Percentiles rank a stretch among this genome's conserved stretches.
Evolutionary conservation across 53 echinoderm and acorn worm species (phyloP).

Genomic region (Mesocentrotus franciscanus): DNA sequence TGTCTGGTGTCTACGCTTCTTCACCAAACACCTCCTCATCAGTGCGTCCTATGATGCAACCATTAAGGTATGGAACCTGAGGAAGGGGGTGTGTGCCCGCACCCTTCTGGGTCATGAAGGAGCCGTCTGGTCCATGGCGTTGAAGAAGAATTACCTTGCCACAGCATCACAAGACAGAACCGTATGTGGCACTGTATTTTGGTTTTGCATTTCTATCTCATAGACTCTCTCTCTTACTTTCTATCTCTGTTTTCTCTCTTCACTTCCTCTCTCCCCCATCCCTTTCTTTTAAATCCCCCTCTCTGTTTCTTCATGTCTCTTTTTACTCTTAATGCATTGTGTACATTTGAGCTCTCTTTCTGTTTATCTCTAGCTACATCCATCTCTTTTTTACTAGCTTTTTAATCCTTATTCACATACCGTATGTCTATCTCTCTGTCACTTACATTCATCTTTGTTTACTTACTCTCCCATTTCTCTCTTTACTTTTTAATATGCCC

Average conservation of each 20-base stretch:
- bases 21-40: constrained; percentile 88
- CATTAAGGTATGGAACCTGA: constrained; percentile 94
- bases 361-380: neutral
- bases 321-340: too few species aligned
- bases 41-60: constrained; percentile 90
- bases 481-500: too few species aligned
- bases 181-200: constrained; percentile 65
- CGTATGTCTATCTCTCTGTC: too few species aligned
- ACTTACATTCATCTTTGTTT: too few species aligned
- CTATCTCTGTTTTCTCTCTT: neutral
- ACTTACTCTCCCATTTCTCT: too few species aligned
- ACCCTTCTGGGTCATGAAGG: constrained; percentile 96
- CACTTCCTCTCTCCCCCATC: neutral
- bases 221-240: neutral
- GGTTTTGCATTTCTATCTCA: neutral
- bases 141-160: constrained; percentile 83
- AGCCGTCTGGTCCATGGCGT: constrained; percentile 90
- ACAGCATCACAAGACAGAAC: constrained; percentile 96
- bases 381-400: too few species aligned
- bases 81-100: constrained; percentile 83
- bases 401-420: too few species aligned
- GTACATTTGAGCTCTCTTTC: too few species aligned
- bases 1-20: constrained; percentile 97
- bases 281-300: neutral
- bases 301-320: neutral